Base-by-base conservation (phyloP, 2,113 vertebrate genomes). In the Nanorana parkeri region DNA sequence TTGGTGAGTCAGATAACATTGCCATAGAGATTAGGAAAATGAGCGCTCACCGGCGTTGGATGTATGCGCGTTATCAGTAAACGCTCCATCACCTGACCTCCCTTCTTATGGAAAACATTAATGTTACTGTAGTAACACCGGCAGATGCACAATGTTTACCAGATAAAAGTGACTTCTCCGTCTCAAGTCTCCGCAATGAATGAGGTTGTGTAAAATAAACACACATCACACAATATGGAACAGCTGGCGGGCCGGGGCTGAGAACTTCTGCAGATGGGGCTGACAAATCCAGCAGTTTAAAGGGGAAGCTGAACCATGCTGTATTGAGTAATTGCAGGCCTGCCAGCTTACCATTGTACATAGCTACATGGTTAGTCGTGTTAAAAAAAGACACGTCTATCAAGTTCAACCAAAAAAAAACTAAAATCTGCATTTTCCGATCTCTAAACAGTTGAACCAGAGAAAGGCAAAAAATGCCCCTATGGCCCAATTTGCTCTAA, bases 1-100 rank as follows among this genome's bases (percentile, higher is more conserved):
- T 73, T 55, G 10, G 24, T 72, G 68, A 72, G 51, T 55, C 51
- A 72, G 23, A 72, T 72, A 26, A 26, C 26, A 72, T 23, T 23
- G 26, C 60, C 11, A 19, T 67, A 36, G 28, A 29, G 65, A 67
- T 67, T n/a, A 67, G 19, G 17, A 47, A 47, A 47, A 47, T 47
- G 41, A 13, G 10, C 13, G 41, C 41, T 11, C 41, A 15, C 41
- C 10, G 41, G 41, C 41, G 13, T 47, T 47, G 41, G 41, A 47
- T 47, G 41, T 47, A 47, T 47, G 41, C 1, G 41, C 6, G 23
- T 5, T 56, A 73, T 56, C 69, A 32, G 52, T 17, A 24, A 24
- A 5, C 20, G 24, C 15, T 73, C 69, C 52, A n/a, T 29, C 17
- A 56, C 26, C 24, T n/a, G 52, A n/a, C 69, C 52, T 32, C 16